Base-by-base conservation (phyloP, 2,888 invertebrate genomes). In the Drosophila tripunctata region DNA sequence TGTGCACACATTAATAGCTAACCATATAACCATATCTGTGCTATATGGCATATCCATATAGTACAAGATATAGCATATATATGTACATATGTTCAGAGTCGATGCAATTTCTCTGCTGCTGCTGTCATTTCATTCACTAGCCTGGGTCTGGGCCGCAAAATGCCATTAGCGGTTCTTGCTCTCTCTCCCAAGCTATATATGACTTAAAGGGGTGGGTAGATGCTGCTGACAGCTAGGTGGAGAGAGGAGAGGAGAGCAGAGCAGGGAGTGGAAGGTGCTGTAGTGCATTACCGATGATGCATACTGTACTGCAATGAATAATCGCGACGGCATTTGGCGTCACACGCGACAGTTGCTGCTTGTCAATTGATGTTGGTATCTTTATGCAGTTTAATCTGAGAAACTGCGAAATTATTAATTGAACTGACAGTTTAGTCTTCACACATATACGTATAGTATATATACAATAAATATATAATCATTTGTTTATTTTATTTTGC, bases 111-210 rank as follows among this genome's bases (percentile, higher is more conserved):
- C 40, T 35, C 55, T 68, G 71, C 66, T 77, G 86, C 75, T 75
- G 76, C 76, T 86, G 75, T 81, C 81, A 78, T 78, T 79, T 83
- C 86, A 87, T 86, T 83, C 81, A 82, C 62, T 78, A 71, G 82
- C 70, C 87, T 68, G 73, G 65, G 57, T 31, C 56, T 58, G 44
- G 52, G 65, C 47, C 65, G 55, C 64, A 74, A 54, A 77, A 68
- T 78, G 78, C 56, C 78, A 69, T 65, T 69, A 55, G 69, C 62
- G 75, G 75, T 78, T 65, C 60, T 75, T 72, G 68, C 68, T 56
- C 68, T 73, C 40, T 27, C 27, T 27, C 27, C n/a, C n/a, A n/a
- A n/a, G 27, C 27, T 58, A 40, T 48, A 44, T 50, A n/a, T 57
- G 15, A 6, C 30, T 47, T 40, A 36, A 8, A 45, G 17, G 15